Evolutionary conservation across 2,797 vertebrate species (phyloP).

Genomic region (Sylvilagus floridanus): DNA sequence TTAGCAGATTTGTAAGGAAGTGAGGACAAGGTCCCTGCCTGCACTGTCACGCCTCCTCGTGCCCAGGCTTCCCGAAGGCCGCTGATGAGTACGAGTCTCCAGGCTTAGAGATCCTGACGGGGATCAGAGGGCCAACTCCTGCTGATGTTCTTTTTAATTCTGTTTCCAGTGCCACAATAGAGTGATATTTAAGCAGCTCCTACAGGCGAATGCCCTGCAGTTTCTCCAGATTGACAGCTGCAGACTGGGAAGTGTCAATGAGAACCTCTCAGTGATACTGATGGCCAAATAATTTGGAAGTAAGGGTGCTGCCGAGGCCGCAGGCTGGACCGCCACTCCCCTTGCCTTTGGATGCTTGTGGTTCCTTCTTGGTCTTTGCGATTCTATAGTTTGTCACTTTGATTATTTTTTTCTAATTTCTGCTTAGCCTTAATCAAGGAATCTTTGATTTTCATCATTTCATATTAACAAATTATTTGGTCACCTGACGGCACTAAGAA

Average conservation of each 20-base stretch:
- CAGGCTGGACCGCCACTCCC: neutral
- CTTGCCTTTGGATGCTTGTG: neutral
- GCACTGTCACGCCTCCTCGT: neutral
- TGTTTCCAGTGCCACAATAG: conserved; percentile 89
- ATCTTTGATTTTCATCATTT: conserved; percentile 18
- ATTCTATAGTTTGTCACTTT: neutral
- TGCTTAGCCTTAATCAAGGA: neutral
- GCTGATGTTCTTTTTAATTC: conserved; percentile 59
- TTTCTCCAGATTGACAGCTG: conserved; percentile 95
- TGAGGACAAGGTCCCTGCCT: neutral
- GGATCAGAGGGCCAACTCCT: conserved; percentile 6
- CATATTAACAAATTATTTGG: neutral
- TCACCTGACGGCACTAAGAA: neutral
- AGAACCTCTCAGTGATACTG: conserved; percentile 92
- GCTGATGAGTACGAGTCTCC: neutral
- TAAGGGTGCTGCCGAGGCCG: conserved; percentile 79
- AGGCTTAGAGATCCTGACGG: conserved; percentile 5
- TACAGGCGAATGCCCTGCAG: conserved; percentile 91
- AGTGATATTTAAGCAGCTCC: conserved; percentile 95
- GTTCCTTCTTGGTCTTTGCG: conserved; percentile 4
- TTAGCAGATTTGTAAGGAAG: neutral
- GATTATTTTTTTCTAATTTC: neutral
- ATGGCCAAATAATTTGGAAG: conserved; percentile 93
- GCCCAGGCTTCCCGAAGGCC: neutral
- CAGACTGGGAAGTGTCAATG: conserved; percentile 93